Evolutionary conservation across 2,888 invertebrate genomes (phyloP), one percentile per base, ranked within the genome.

Genomic region (Hanleya hanleyi): DNA sequence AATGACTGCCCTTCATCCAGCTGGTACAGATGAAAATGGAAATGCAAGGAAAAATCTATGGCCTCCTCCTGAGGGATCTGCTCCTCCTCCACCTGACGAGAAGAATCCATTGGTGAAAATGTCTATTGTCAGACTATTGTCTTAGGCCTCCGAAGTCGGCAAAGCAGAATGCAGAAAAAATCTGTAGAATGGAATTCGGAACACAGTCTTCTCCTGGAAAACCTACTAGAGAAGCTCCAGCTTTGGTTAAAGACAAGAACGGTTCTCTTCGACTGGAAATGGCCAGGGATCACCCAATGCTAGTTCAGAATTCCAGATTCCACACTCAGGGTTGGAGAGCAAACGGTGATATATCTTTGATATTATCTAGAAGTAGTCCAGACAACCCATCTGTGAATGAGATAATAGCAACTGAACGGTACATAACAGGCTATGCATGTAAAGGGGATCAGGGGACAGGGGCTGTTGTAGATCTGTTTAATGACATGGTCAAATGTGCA

Each of bases 51-150:
- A 79, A 79, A 67, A 79, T 33, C 67, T 79, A 0, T 82, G 81
- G 81, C 77, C 81, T 12, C 79, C 79, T n/a, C 82, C 77, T 26
- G 81, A 83, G 61, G 78, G 81, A 36, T 74, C 78, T 41, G 78
- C 76, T 26, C 68, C 67, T 22, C 38, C 73, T 15, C 81, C 81
- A 37, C 75, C 79, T 47, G 77, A 78, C 67, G 71, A 78, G 18
- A 76, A 76, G 70, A 82, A 77, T 51, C 78, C 78, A 4, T 61
- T 80, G 15, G n/a, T 77, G 1, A 81, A 82, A 74, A 37, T 80
- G 79, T 41, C 74, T 76, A 22, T 82, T 76, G 37, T 81, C 79
- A 37, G 75, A 77, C 66, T 75, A 76, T 50, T 76, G 74, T 57
- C 26, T 73, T 15, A 9, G 57, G 7, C 12, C 41, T 61, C 15